Evolutionary conservation across 1,140 invertebrate species (phyloP), one percentile per base, ranked within the genome.

Genomic region (Drosophila athabasca): DNA sequence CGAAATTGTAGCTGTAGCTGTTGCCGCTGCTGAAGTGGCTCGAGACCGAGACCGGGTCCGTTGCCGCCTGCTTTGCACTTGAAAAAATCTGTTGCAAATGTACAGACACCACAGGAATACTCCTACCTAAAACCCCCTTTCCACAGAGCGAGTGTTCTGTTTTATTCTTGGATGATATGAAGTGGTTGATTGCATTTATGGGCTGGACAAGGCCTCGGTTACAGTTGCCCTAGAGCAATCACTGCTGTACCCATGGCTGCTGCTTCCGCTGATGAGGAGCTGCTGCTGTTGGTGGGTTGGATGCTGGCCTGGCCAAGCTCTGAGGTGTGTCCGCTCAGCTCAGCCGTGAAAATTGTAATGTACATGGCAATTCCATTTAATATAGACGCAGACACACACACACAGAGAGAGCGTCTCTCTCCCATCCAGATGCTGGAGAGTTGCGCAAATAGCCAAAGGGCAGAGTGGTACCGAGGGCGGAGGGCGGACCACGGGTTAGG

Each of bases 121-220:
- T 69, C 66, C 55, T 19, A 19, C 17, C 71, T 45, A 22, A 52
- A 24, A 35, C 43, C 67, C 17, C 51, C 43, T 22, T 39, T 53
- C 60, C 69, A 31, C 8, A 7, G 70, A 59, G 52, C 68, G 48
- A 48, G 48, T 73, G 54, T 31, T 49, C 54, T 62, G 51, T 57
- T 62, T 65, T 71, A 45, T 71, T 58, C 52, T 74, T 69, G 51
- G 51, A 60, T 48, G 15, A 57, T 35, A 19, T 76, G 69, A 62
- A 87, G 82, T 87, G 82, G 82, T 87, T 87, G 82, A 87, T 87
- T 82, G 83, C 83, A 71, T 76, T 88, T 88, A 82, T 69, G 75
- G 83, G 59, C 71, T 62, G 65, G 72, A 75, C 68, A 13, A 54
- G 53, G 69, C 4, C 67, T 35, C 26, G 52, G 65, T 29, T 58